A percentile compares a stretch with the other conserved stretches of the same genome.
These are phyloP conservation scores for Decapterus maruadsi DNA, from an alignment of 2,797 vertebrate species.

Conservation along the genomic window DNA sequence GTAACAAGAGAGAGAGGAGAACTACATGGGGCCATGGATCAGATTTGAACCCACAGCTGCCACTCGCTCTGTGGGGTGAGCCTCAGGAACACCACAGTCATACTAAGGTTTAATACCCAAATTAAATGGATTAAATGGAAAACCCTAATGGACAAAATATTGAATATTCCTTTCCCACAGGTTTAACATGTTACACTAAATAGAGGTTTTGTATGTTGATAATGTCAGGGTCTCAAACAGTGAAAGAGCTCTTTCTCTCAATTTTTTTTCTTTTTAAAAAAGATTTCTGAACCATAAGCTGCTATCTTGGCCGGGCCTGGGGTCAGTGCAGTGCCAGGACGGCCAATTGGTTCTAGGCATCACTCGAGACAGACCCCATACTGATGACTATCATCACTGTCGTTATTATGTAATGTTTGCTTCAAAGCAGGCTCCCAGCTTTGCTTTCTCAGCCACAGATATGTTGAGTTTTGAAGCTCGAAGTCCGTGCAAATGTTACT, in stretches of 20 bases:
- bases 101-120: background rate
- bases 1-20: no score
- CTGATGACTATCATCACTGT: conserved; percentile 63
- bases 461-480: conserved; percentile 30
- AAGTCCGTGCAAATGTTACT: conserved; percentile 26
- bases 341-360: conserved; percentile 58
- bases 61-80: no score
- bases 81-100: no score
- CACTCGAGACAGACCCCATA: conserved; percentile 54
- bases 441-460: conserved; percentile 33
- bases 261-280: conserved; percentile 23
- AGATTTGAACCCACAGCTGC: no score
- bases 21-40: no score
- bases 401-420: conserved; percentile 50
- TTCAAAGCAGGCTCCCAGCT: conserved; percentile 50
- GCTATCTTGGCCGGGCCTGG: conserved; percentile 59
- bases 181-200: conserved; percentile 3
- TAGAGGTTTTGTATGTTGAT: conserved; percentile 25
- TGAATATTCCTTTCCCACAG: conserved; percentile 24
- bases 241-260: conserved; percentile 43
- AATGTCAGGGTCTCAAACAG: conserved; percentile 14
- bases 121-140: no score
- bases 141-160: no score
- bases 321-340: conserved; percentile 60
- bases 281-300: conserved; percentile 60